Percentiles rank a stretch among this genome's conserved stretches.
These are phyloP conservation scores for Dipodomys merriami DNA, from an alignment of 2,113 vertebrate species.

Conservation along the genomic window DNA sequence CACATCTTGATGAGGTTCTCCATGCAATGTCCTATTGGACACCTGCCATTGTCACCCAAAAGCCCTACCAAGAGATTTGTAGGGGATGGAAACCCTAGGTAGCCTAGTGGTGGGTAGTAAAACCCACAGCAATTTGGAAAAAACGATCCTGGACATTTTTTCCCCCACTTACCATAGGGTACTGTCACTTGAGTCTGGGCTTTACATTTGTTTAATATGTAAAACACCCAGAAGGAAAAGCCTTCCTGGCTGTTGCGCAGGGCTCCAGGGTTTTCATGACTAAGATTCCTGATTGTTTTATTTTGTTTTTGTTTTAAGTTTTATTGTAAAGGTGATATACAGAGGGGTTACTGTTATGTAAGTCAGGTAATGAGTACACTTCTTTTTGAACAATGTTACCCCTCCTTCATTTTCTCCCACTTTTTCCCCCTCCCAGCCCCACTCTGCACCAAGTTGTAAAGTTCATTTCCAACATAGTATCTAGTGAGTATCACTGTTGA, in stretches of 20 bases:
- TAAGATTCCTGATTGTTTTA: neutral
- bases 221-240: neutral
- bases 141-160: neutral
- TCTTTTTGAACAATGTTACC: too few relatives aligned
- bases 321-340: too few relatives aligned
- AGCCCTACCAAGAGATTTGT: neutral
- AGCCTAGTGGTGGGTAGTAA: fast-evolving
- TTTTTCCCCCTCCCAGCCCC: too few relatives aligned
- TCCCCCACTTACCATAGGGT: neutral
- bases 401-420: neutral
- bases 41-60: neutral
- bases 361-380: too few relatives aligned
- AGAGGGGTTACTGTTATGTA: too few relatives aligned
- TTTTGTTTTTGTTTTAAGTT: too few relatives aligned
- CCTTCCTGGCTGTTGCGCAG: neutral
- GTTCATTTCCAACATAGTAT: too few relatives aligned
- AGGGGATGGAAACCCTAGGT: neutral
- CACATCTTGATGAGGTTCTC: neutral
- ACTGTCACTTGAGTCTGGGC: neutral
- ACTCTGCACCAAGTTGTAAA: too few relatives aligned
- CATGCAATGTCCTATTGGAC: neutral
- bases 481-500: too few relatives aligned
- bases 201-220: neutral
- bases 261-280: neutral
- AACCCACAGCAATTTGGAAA: neutral